Evolutionary conservation across 2,113 vertebrate species (phyloP), one percentile per base, ranked within the genome.

Genomic region (Bos indicus): DNA sequence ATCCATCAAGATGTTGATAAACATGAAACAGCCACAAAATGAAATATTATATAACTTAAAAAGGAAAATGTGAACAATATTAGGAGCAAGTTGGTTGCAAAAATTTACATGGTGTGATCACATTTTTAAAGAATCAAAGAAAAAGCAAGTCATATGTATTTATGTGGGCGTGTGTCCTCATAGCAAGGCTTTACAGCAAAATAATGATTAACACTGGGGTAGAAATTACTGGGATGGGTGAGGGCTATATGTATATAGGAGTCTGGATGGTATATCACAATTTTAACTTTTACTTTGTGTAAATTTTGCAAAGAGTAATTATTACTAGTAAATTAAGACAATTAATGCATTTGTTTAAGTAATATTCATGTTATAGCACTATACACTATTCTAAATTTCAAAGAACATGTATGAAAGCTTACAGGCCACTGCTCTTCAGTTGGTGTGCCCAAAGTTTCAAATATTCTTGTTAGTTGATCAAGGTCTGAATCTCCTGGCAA

Each of bases 371-470:
- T 52, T 26, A 81, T 2, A 60, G 7, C n/a, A 71, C 6, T 60
- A 87, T 54, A 77, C 0, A 33, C 3, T 87, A 87, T 15, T 8
- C 33, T 85, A 57, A 43, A 95, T 57, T 94, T 82, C 56, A 83
- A 94, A 97, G 89, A 87, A 80, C 91, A 92, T 48, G 19, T 28
- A n/a, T 56, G 12, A 62, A 36, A 19, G 99, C 99, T 98, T 96
- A 99, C 99, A 93, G 99, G 99, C 99, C 99, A 99, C 1, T 99
- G 99, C 6, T 99, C 99, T 95, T 99, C 99, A 80, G 99, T 99
- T 74, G 99, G 99, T 46, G 99, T 99, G 62, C 99, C 99, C 48
- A 99, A 97, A 59, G 99, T 99, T 99, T 99, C 99, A 99, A 99
- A 99, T 98, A 99, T 99, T 98, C 99, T 99, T 46, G 99, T 99